These are phyloP conservation scores for Abrostola tripartita DNA, from an alignment of 2,888 invertebrate species.

Conservation along the genomic window DNA sequence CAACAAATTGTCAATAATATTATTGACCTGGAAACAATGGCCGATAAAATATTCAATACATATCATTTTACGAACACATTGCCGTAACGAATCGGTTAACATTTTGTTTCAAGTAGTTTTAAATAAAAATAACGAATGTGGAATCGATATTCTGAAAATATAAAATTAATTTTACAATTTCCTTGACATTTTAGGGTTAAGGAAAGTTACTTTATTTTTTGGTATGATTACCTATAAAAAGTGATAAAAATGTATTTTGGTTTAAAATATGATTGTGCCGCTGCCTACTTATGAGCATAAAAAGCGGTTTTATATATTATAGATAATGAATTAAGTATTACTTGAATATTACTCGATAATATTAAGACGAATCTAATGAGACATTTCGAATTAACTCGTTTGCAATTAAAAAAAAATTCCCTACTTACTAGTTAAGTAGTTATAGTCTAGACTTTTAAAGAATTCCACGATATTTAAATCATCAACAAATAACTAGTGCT, in stretches of 20 bases:
- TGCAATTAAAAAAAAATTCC: too few species aligned
- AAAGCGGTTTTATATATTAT: too few species aligned
- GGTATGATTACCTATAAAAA: not conserved
- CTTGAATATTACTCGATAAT: too few species aligned
- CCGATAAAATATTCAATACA: conserved; percentile 76
- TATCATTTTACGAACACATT: conserved; percentile 64
- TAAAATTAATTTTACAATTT: conserved; percentile 9
- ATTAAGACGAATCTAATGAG: too few species aligned
- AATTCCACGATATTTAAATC: too few species aligned
- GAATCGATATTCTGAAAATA: conserved; percentile 26
- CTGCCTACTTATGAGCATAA: too few species aligned
- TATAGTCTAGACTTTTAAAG: too few species aligned
- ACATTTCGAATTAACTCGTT: too few species aligned
- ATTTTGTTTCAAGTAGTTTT: conserved; percentile 60
- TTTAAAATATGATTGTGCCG: too few species aligned
- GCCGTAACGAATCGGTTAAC: conserved; percentile 61
- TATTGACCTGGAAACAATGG: conserved; percentile 71
- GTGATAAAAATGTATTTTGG: not conserved
- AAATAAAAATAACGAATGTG: conserved; percentile 42
- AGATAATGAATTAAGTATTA: too few species aligned
- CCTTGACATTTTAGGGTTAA: conserved; percentile 16
- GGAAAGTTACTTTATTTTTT: not conserved
- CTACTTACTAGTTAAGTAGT: too few species aligned
- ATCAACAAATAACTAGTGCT: too few species aligned
- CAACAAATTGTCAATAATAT: conserved; percentile 54